Percentiles rank a stretch among this genome's conserved stretches.
phyloP scores from a whole-genome alignment of 2,113 vertebrate genomes.

The Dasyurus viverrinus region DNA sequence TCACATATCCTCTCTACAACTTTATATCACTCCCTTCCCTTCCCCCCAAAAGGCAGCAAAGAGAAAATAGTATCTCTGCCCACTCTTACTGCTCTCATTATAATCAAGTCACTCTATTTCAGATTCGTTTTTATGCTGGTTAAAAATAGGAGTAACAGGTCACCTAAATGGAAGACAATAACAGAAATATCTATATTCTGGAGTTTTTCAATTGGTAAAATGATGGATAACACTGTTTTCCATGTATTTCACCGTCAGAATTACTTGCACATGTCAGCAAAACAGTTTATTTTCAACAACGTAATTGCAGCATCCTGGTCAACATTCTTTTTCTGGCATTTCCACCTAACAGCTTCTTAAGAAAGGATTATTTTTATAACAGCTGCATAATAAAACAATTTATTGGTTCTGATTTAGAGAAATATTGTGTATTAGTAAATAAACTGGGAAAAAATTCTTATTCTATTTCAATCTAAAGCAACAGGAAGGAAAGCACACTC shows the following conservation, averaged over 20 bases:
- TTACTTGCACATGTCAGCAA: background rate
- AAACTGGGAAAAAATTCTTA: background rate
- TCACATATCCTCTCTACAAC: background rate
- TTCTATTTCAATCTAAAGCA: background rate
- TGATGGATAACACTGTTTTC: background rate
- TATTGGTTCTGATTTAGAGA: constrained; percentile 10
- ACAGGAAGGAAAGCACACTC: background rate
- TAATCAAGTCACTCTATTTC: background rate
- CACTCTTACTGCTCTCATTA: background rate
- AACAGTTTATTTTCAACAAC: background rate
- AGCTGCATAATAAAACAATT: background rate
- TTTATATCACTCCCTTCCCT: background rate
- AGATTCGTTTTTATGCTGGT: background rate
- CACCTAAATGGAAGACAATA: background rate
- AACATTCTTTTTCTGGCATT: background rate
- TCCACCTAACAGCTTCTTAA: background rate
- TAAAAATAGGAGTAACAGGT: background rate
- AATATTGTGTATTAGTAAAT: constrained; percentile 21
- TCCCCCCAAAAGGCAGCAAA: background rate
- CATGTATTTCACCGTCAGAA: background rate
- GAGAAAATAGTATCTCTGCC: background rate
- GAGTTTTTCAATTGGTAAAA: constrained; percentile 19
- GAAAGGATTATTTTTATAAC: constrained; percentile 21
- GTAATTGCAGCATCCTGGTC: background rate
- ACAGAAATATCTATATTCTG: constrained; percentile 4